phyloP scores from a whole-genome alignment of 2,888 invertebrate species.

The Leptinotarsa peninsularis region DNA sequence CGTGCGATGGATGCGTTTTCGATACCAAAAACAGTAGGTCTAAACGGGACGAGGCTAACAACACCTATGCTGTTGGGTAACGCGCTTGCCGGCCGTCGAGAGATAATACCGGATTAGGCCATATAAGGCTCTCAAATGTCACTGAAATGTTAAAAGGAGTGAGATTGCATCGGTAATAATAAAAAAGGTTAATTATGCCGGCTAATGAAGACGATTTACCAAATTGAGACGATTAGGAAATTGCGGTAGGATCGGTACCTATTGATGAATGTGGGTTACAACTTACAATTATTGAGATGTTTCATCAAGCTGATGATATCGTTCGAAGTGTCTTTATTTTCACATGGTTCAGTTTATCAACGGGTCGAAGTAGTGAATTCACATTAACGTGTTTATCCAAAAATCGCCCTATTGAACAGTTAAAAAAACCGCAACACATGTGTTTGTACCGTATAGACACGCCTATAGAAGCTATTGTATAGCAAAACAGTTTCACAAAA shows the following conservation, averaged over 20 bases:
- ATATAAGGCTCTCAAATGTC: conserved; percentile 9
- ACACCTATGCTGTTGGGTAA: conserved; percentile 46
- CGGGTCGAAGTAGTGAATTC: no score
- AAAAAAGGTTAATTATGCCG: conserved; percentile 36
- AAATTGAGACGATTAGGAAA: conserved; percentile 16
- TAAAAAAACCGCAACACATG: no score
- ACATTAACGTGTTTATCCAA: no score
- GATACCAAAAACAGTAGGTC: conserved; percentile 11
- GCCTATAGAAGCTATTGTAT: no score
- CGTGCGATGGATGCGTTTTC: conserved; percentile 17
- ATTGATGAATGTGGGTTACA: conserved; percentile 19
- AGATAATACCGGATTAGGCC: conserved; percentile 15
- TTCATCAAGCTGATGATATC: not conserved
- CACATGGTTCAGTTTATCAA: not conserved
- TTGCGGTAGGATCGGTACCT: conserved; percentile 12
- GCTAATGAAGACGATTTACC: conserved; percentile 32
- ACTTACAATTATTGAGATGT: not conserved
- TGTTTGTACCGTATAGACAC: no score
- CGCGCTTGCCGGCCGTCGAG: conserved; percentile 7
- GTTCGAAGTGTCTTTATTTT: not conserved
- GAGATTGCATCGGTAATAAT: conserved; percentile 27
- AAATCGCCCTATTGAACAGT: no score
- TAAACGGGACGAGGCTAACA: conserved; percentile 60
- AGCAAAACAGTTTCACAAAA: no score
- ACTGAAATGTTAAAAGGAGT: conserved; percentile 14